Conservation (phyloP, 2,113 vertebrate species). For the Ellobius talpinus region DNA sequence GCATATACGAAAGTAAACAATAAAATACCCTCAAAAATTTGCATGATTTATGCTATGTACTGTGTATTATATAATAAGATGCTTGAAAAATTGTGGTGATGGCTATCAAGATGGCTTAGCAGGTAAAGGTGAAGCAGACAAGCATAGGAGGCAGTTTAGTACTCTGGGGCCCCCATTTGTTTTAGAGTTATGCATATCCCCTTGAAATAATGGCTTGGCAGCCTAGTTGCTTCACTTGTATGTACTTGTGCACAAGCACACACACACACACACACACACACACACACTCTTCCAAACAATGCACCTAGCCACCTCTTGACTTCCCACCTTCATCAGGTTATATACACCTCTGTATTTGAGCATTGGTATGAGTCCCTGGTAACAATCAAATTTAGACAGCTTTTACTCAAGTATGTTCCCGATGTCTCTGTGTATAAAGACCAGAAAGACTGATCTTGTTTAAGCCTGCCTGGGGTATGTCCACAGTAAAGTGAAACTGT, state of each 20-base stretch:
- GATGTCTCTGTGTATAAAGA: background rate
- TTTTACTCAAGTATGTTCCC: background rate
- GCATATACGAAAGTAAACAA: background rate
- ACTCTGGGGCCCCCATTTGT: background rate
- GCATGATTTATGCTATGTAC: background rate
- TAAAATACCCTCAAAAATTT: background rate
- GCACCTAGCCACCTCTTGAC: background rate
- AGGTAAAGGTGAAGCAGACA: background rate
- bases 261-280: background rate
- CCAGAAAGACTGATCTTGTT: background rate
- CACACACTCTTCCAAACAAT: background rate
- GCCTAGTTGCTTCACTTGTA: background rate
- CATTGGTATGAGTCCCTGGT: background rate
- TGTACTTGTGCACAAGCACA: background rate
- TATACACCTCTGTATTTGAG: background rate
- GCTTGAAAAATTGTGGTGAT: background rate
- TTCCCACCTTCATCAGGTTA: background rate
- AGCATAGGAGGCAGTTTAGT: background rate
- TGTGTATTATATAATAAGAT: background rate
- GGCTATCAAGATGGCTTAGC: background rate
- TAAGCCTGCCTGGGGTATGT: background rate
- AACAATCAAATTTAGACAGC: background rate
- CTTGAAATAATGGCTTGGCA: background rate
- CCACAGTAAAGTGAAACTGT: background rate
- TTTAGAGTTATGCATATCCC: background rate